Conservation (phyloP, 2,797 vertebrate genomes). For the Falco peregrinus region DNA sequence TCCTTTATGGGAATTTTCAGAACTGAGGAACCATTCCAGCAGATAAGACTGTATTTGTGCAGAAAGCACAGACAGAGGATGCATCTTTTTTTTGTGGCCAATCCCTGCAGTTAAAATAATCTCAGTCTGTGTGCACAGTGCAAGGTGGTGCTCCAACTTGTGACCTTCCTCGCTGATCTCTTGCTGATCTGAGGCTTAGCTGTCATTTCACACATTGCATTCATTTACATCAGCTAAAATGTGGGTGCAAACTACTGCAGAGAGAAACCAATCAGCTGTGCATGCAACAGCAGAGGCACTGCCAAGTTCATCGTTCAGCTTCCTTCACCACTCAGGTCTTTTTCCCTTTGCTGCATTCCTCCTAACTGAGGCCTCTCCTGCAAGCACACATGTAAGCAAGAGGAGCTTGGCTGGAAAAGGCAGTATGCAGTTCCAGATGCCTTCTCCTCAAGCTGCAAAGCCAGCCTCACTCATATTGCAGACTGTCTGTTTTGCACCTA, state of each 20-base stretch:
- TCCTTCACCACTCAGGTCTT: fast-evolving
- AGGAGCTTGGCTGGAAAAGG: background rate
- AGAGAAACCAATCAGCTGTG: background rate
- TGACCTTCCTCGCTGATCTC: background rate
- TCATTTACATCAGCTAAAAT: background rate
- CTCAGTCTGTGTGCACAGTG: background rate
- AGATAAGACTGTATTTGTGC: background rate
- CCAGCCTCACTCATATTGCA: background rate
- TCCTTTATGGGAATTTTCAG: slow-evolving; percentile 3
- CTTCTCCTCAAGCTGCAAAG: background rate
- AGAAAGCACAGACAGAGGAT: background rate
- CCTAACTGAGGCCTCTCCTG: background rate
- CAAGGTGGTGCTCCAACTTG: background rate
- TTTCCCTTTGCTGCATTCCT: background rate
- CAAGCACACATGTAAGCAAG: background rate
- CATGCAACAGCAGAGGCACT: background rate
- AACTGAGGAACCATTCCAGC: background rate
- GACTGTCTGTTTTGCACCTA: background rate
- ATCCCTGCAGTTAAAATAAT: background rate
- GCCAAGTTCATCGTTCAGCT: background rate
- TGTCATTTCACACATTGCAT: background rate
- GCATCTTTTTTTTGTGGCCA: background rate
- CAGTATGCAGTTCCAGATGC: background rate
- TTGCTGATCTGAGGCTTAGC: background rate
- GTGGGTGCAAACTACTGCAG: background rate